Conservation (phyloP, 2,888 invertebrate genomes). For the Bellardia bayeri region DNA sequence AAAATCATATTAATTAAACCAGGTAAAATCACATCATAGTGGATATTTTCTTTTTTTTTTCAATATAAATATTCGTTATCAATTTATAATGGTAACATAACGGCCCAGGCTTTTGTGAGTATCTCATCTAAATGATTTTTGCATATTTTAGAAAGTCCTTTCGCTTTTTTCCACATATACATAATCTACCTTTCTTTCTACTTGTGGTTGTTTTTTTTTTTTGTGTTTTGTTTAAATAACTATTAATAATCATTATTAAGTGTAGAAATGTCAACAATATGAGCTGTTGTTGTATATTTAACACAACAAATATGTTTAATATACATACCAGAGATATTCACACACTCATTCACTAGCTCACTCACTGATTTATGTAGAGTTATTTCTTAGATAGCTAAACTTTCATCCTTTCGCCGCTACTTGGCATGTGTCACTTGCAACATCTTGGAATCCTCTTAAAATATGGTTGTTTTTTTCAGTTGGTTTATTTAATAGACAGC, state of each 20-base stretch:
- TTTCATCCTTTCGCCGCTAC: conserved; percentile 72
- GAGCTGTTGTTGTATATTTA: conserved; percentile 38
- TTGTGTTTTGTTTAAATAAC: conserved; percentile 34
- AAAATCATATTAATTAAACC: conserved; percentile 58
- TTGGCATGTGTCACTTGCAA: conserved; percentile 42
- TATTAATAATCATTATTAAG: conserved; percentile 71
- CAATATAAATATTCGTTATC: conserved; percentile 45
- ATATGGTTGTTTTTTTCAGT: not conserved
- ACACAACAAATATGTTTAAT: conserved; percentile 43
- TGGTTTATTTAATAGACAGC: not conserved
- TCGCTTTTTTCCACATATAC: conserved; percentile 74
- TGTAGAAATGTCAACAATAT: conserved; percentile 71
- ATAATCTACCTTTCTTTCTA: conserved; percentile 31
- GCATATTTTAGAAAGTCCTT: conserved; percentile 80
- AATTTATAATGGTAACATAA: conserved; percentile 18
- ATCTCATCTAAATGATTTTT: conserved; percentile 72
- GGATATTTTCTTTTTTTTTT: conserved; percentile 1
- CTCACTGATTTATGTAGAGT: conserved; percentile 21
- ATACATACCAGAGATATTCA: conserved; percentile 45
- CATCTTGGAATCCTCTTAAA: conserved; percentile 55
- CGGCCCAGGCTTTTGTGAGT: conserved; percentile 28
- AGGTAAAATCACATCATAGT: conserved; percentile 57
- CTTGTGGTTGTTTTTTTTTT: conserved; percentile 20
- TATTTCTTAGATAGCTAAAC: not conserved
- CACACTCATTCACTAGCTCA: not conserved